phyloP scores from a whole-genome alignment of 2,797 vertebrate species.

The Gouania willdenowi region DNA sequence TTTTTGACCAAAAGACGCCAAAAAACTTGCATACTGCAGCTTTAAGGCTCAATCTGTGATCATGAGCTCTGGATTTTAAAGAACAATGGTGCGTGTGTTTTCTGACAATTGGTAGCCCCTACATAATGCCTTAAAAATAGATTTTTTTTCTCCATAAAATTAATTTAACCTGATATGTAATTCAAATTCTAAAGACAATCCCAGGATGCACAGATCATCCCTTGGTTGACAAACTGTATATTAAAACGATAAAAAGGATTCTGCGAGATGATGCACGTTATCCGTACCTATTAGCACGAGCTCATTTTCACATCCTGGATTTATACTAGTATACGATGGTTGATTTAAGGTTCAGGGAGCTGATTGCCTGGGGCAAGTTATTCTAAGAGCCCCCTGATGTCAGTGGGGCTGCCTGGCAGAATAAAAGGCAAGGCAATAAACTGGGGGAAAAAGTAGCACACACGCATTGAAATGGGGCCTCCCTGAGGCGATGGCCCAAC shows the following conservation, averaged over 20 bases:
- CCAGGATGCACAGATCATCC: too few species aligned
- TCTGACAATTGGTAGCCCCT: too few species aligned
- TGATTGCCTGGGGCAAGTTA: slow-evolving; percentile 80
- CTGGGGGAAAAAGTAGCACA: slow-evolving; percentile 75
- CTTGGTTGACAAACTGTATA: slow-evolving; percentile 1
- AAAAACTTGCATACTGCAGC: too few species aligned
- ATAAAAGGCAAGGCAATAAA: slow-evolving; percentile 84
- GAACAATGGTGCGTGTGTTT: too few species aligned
- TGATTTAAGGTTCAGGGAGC: slow-evolving; percentile 82
- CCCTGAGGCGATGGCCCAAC: slow-evolving; percentile 83
- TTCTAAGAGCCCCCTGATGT: slow-evolving; percentile 82
- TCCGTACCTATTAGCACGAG: slow-evolving; percentile 52
- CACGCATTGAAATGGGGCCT: slow-evolving; percentile 77
- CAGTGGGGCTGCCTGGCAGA: slow-evolving; percentile 82
- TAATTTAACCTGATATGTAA: too few species aligned
- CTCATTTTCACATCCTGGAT: slow-evolving; percentile 69
- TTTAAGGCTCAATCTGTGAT: too few species aligned
- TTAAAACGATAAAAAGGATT: slow-evolving; percentile 22
- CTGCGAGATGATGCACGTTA: slow-evolving; percentile 39
- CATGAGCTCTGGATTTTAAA: too few species aligned
- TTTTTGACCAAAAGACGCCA: too few species aligned
- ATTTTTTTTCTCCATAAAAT: too few species aligned
- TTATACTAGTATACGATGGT: slow-evolving; percentile 67
- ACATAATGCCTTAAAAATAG: too few species aligned
- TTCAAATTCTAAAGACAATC: too few species aligned